Evolutionary conservation across 2,888 invertebrate species (phyloP), one percentile per base, ranked within the genome.

Genomic region (Machimus atricapillus): DNA sequence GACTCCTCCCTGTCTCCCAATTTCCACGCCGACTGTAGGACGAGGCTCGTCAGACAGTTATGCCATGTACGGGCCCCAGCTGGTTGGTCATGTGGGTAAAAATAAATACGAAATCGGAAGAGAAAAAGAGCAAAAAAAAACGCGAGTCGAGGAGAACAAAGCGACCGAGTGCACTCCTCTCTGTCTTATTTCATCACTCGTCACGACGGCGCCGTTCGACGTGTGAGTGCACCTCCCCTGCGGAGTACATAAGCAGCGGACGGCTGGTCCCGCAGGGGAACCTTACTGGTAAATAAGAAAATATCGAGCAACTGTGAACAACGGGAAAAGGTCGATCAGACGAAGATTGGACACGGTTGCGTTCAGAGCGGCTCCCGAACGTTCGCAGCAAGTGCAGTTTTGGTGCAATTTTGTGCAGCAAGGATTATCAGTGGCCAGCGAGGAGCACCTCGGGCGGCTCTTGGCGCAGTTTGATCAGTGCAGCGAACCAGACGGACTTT

Each of bases 261-360:
- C n/a, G 52, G 52, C n/a, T 52, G 52, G 27, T 16, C 6, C 9
- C 74, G 23, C 74, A 76, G 40, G 76, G n/a, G 76, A 76, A 76
- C 40, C 1, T 0, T 14, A 1, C 0, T n/a, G n/a, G n/a, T 9
- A 85, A 46, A 74, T 85, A 85, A 31, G 37, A 74, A 58, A 82
- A 82, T 56, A 85, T 73, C 85, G 85, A 85, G 46, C 79, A 46
- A 46, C 43, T 23, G 58, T 27, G 79, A 81, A 43, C 78, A 81
- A 79, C 81, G 78, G 78, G 58, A n/a, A 66, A 78, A 86, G 37
- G 56, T 82, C 58, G 78, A 78, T 46, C 88, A 88, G 88, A 88
- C 83, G 88, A 86, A 88, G 86, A 85, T 88, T 78, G 88, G 86
- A 83, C 86, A 85, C 86, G 86, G 86, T 56, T 31, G 88, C 78